Base-by-base conservation (phyloP, 2,888 invertebrate genomes). In the Drosophila acutilabella region DNA sequence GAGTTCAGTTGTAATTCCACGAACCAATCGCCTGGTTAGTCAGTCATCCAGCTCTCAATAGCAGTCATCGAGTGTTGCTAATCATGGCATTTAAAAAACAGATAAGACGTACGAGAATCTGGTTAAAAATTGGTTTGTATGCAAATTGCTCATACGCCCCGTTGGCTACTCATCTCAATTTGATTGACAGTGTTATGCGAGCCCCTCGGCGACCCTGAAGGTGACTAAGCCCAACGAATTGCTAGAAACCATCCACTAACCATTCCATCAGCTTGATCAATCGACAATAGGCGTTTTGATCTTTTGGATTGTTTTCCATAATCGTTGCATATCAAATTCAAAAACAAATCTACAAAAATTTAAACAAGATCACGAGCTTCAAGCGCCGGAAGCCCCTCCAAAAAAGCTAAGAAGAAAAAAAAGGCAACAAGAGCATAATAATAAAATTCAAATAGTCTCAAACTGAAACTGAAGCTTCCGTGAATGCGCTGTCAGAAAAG, bases 351-450 rank as follows among this genome's bases (percentile, higher is more conserved):
- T 26, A 52, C 44, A 57, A 60, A 56, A 48, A 75, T 84, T 75
- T 75, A 87, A 84, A 84, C 78, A 80, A 87, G 87, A 87, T 84
- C 83, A 80, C 58, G 71, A 62, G 86, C 62, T 62, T 38, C 45
- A 64, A 74, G 72, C 72, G 67, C 81, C 87, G 83, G 83, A 82
- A 82, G 82, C 76, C 71, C 64, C 76, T 40, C 8, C 45, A 38
- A 40, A 50, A 42, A 11, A 64, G 60, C 16, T 50, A 47, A 16
- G 48, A 53, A 14, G 4, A 42, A 36, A 48, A 38, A 40, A 42
- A 10, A 64, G 64, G 16, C 56, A 47, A 16, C 53, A 56, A 14
- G 11, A 50, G 42, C 41, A 50, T 18, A 44, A 48, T 36, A 41
- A 23, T 41, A 13, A 61, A 59, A 38, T 57, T 60, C 45, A 64